Percentiles rank a stretch among this genome's conserved stretches.
Evolutionary conservation across 2,113 vertebrate genomes (phyloP).

Genomic region (Piaya cayana): DNA sequence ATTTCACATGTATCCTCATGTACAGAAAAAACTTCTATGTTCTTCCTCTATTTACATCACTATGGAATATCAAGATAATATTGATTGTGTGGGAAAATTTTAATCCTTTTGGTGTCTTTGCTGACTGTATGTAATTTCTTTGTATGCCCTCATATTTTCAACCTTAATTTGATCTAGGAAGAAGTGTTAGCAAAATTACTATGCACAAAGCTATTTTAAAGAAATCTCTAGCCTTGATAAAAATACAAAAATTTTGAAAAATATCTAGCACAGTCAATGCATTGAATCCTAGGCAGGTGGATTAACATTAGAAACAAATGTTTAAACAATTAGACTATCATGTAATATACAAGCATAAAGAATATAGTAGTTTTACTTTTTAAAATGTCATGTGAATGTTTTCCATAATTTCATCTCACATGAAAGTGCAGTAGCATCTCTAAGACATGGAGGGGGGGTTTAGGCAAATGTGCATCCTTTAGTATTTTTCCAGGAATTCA

Average conservation of each 20-base stretch:
- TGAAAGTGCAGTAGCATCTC: background rate
- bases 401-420: background rate
- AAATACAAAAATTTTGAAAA: background rate
- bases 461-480: background rate
- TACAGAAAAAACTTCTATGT: background rate
- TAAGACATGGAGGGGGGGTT: accelerated
- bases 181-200: background rate
- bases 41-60: background rate
- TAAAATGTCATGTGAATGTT: background rate
- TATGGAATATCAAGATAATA: background rate
- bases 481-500: background rate
- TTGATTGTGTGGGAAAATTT: background rate
- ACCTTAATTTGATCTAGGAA: background rate
- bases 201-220: background rate
- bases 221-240: background rate
- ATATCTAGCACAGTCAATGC: background rate
- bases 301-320: background rate
- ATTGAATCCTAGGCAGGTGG: background rate
- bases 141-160: background rate
- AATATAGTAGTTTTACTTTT: background rate
- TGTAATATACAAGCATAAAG: background rate
- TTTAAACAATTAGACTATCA: background rate
- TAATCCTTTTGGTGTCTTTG: background rate
- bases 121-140: background rate
- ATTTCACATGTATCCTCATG: background rate